phyloP scores from a whole-genome alignment of 2,888 invertebrate genomes.

The Athrips mouffetella region DNA sequence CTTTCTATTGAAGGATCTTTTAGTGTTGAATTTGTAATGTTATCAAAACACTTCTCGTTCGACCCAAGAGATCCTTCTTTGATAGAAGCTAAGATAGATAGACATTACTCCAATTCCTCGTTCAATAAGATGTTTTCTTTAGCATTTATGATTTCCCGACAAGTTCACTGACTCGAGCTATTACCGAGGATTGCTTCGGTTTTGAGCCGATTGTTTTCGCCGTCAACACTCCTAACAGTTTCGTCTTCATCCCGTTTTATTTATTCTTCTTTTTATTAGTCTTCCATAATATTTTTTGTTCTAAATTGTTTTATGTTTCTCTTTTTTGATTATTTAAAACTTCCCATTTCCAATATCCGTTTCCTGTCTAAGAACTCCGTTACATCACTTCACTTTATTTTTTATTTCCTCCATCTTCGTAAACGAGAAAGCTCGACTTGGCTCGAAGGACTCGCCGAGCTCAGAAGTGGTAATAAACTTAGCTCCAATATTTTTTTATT shows the following conservation, averaged over 20 bases:
- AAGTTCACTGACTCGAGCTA: slow-evolving; percentile 40
- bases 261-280: too few species aligned
- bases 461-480: slow-evolving; percentile 6
- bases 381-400: not conserved
- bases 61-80: not conserved
- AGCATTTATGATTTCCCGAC: slow-evolving; percentile 29
- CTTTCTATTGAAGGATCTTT: too few species aligned
- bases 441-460: not conserved
- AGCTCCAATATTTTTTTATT: slow-evolving; percentile 5
- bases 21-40: too few species aligned
- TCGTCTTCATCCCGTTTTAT: too few species aligned
- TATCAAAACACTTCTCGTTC: not conserved
- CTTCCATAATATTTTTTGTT: too few species aligned
- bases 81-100: not conserved
- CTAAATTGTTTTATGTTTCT: too few species aligned
- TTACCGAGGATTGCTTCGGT: slow-evolving; percentile 39
- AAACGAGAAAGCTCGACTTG: not conserved
- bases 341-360: too few species aligned
- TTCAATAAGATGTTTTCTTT: slow-evolving; percentile 28
- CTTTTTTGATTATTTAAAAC: too few species aligned
- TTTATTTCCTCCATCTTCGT: not conserved
- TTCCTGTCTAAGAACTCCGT: too few species aligned
- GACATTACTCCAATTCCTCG: slow-evolving; percentile 9
- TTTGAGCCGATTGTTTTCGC: slow-evolving; percentile 35
- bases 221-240: slow-evolving; percentile 25